A percentile compares a stretch with the other conserved stretches of the same genome.
Conservation (phyloP, 2,113 vertebrate genomes). For the Coptodon rendalli region DNA sequence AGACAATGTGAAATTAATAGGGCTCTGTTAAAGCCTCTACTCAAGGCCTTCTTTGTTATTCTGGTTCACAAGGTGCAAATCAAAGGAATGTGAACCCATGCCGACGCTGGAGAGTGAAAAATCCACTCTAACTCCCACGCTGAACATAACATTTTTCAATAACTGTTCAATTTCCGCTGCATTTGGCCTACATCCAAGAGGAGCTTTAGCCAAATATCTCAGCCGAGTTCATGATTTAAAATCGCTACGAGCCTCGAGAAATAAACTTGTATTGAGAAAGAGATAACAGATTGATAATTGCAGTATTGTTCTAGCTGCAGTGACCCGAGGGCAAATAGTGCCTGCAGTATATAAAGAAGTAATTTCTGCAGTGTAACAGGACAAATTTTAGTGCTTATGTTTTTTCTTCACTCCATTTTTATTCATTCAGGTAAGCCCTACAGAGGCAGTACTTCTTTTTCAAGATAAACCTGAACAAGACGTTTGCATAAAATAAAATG, state of each 20-base stretch:
- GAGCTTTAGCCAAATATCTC: not conserved
- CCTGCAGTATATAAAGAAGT: not conserved
- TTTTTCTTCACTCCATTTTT: not conserved
- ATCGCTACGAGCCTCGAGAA: not conserved
- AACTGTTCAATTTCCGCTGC: constrained; percentile 3
- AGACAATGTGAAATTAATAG: not conserved
- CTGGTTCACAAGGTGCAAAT: not conserved
- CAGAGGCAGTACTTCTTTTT: not conserved
- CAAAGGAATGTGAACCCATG: not conserved
- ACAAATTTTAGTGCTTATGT: not conserved
- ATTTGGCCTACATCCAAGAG: not conserved
- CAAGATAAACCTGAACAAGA: not conserved
- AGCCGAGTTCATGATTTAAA: constrained; percentile 10
- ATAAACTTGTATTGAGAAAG: not conserved
- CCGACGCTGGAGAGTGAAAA: not conserved
- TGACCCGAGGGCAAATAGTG: not conserved
- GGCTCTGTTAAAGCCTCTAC: not conserved
- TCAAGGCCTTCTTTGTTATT: not conserved
- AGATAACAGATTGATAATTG: constrained; percentile 14
- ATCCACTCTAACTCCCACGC: not conserved
- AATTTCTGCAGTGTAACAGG: not conserved
- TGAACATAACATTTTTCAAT: not conserved
- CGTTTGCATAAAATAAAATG: not conserved
- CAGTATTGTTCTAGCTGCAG: not conserved
- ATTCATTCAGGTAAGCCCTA: not conserved